Evolutionary conservation across 2,113 vertebrate species (phyloP).

Genomic region (Callochromis pleurospilus): DNA sequence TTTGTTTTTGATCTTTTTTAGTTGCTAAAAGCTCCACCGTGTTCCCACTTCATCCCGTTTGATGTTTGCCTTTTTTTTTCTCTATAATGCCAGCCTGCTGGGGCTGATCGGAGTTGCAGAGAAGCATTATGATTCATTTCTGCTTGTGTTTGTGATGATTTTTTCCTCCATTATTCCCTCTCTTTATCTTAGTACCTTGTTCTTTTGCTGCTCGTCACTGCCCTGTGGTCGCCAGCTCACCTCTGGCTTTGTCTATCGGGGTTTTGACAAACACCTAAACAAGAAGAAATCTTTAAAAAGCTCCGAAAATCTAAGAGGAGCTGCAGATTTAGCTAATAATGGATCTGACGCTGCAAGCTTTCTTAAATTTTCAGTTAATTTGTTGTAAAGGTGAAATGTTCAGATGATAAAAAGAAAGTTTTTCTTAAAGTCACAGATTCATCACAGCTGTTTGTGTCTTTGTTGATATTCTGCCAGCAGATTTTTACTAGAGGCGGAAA

Average conservation of each 20-base stretch:
- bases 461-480: neutral
- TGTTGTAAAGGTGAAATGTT: neutral
- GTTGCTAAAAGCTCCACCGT: neutral
- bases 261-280: neutral
- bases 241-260: neutral
- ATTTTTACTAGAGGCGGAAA: neutral
- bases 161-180: neutral
- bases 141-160: neutral
- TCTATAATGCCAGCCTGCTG: fast-evolving
- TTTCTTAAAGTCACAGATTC: neutral
- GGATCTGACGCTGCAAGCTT: neutral
- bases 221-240: neutral
- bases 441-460: neutral
- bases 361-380: neutral
- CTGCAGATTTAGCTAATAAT: neutral
- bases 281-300: neutral
- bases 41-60: fast-evolving
- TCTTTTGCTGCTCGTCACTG: neutral
- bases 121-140: fast-evolving
- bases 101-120: neutral
- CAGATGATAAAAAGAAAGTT: neutral
- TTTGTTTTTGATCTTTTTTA: neutral
- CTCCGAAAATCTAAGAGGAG: neutral
- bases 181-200: fast-evolving
- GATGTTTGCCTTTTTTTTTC: neutral